phyloP scores from a whole-genome alignment of 2,888 invertebrate genomes.

The Malachius bipustulatus region DNA sequence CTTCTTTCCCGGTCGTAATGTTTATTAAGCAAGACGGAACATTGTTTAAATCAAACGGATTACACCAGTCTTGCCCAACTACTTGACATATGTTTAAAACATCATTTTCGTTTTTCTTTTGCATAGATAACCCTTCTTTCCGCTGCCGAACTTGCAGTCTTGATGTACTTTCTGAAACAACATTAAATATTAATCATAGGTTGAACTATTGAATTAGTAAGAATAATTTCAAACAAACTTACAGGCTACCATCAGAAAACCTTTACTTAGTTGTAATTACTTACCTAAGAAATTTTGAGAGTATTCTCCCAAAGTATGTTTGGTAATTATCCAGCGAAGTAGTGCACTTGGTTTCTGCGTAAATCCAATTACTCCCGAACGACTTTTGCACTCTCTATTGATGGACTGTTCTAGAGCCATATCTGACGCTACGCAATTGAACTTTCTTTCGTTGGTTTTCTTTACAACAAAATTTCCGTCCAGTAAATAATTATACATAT shows the following conservation, averaged over 20 bases:
- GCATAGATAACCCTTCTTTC: constrained; percentile 6
- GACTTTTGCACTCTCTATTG: constrained; percentile 18
- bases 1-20: constrained; percentile 10
- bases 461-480: constrained; percentile 18
- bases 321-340: constrained; percentile 11
- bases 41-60: constrained; percentile 11
- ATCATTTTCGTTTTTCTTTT: constrained; percentile 9
- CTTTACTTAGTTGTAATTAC: not conserved
- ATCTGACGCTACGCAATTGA: constrained; percentile 20
- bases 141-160: not conserved
- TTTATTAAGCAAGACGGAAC: constrained; percentile 10
- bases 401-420: constrained; percentile 20
- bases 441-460: constrained; percentile 13
- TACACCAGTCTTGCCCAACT: constrained; percentile 11
- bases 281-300: constrained; percentile 11
- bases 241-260: constrained; percentile 2
- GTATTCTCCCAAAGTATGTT: constrained; percentile 11
- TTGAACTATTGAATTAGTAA: too few relatives aligned
- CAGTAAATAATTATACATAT: constrained; percentile 14
- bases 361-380: constrained; percentile 15
- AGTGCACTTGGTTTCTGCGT: constrained; percentile 12
- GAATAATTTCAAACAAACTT: too few relatives aligned
- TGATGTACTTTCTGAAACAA: constrained; percentile 4
- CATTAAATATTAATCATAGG: constrained; percentile 2
- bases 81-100: constrained; percentile 7